Evolutionary conservation across 2,113 vertebrate species (phyloP).

Genomic region (Phyllostomus discolor): DNA sequence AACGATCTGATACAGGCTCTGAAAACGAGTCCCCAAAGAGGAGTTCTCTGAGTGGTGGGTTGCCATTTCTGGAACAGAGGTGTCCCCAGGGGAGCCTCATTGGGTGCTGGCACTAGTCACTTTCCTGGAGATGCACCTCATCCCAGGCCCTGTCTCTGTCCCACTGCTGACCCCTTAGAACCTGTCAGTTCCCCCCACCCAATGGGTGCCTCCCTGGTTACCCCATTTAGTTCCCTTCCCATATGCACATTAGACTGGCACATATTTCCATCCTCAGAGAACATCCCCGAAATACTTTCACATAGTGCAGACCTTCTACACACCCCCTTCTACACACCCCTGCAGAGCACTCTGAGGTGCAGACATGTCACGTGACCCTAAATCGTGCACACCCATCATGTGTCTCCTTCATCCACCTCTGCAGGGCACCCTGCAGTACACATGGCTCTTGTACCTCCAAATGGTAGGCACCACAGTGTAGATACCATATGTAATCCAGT

Average conservation of each 20-base stretch:
- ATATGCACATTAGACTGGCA: not conserved
- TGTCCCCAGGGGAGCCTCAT: not conserved
- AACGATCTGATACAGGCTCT: not conserved
- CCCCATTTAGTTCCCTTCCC: not conserved
- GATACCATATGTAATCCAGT: not conserved
- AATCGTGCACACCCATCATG: not conserved
- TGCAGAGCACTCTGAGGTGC: not conserved
- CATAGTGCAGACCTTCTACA: not conserved
- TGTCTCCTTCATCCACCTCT: not conserved
- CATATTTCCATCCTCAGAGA: not conserved
- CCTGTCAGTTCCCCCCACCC: not conserved
- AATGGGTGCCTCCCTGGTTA: not conserved
- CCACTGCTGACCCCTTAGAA: not conserved
- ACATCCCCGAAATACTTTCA: not conserved
- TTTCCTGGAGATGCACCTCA: not conserved
- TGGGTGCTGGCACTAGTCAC: not conserved
- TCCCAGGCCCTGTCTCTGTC: not conserved
- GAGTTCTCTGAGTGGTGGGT: not conserved
- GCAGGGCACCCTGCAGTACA: not conserved
- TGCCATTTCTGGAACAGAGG: not conserved
- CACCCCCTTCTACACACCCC: fast-evolving
- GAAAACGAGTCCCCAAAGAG: not conserved
- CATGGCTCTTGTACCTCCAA: not conserved
- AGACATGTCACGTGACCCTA: not conserved
- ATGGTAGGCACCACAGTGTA: not conserved